These are phyloP conservation scores for Arrhamphus sclerolepis DNA, from an alignment of 2,797 vertebrate genomes.

Conservation along the genomic window DNA sequence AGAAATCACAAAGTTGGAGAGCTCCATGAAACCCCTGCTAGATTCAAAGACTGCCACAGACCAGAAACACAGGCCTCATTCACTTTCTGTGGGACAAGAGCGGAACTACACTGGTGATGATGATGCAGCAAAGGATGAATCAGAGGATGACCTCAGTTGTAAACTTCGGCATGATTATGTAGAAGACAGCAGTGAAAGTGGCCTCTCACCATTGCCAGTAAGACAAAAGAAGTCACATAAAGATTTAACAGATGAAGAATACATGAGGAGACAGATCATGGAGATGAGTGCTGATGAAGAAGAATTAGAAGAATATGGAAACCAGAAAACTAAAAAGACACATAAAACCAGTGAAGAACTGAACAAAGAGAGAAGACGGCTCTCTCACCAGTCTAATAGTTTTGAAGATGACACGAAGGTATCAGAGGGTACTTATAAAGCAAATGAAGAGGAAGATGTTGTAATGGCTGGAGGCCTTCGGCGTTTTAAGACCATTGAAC, in stretches of 20 bases:
- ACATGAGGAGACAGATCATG: conserved; percentile 96
- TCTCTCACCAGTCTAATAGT: conserved; percentile 87
- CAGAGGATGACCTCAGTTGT: conserved; percentile 95
- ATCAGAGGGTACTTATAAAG: conserved; percentile 75
- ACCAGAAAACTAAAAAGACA: conserved; percentile 79
- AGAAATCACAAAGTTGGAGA: conserved; percentile 93
- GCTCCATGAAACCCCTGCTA: conserved; percentile 89
- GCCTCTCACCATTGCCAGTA: conserved; percentile 89
- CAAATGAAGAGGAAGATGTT: conserved; percentile 82
- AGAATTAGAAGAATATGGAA: conserved; percentile 85
- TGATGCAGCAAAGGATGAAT: conserved; percentile 86
- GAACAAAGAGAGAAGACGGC: conserved; percentile 88
- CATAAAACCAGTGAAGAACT: conserved; percentile 86
- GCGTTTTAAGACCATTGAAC: conserved; percentile 98
- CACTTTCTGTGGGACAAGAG: conserved; percentile 91
- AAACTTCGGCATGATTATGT: conserved; percentile 96
- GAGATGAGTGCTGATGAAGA: conserved; percentile 99
- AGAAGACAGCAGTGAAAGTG: conserved; percentile 97
- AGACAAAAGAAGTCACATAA: conserved; percentile 85
- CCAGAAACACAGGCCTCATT: conserved; percentile 89
- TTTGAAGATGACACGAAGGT: conserved; percentile 90
- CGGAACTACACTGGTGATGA: conserved; percentile 89
- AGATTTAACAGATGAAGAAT: conserved; percentile 91
- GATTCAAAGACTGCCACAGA: conserved; percentile 83
- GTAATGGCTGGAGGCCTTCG: conserved; percentile 90